Percentiles rank a stretch among this genome's conserved stretches.
phyloP scores from a whole-genome alignment of 2,113 vertebrate species.

The Macquaria australasica region DNA sequence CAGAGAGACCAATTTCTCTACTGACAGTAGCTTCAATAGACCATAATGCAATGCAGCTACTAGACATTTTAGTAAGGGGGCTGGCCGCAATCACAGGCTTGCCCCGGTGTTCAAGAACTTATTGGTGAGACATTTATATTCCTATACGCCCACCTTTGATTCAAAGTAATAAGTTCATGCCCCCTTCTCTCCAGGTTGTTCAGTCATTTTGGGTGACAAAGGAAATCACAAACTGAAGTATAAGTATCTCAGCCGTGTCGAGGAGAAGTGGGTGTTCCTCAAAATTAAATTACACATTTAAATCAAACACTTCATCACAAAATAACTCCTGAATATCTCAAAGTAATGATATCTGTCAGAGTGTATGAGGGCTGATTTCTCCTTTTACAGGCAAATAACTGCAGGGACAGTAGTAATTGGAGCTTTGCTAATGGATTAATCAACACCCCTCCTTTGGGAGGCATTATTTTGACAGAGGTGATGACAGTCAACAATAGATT shows the following conservation, averaged over 20 bases:
- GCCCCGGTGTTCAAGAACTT: constrained; percentile 28
- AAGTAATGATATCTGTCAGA: constrained; percentile 43
- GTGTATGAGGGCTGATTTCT: constrained; percentile 27
- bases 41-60: constrained; percentile 20
- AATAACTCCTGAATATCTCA: constrained; percentile 39
- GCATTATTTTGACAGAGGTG: constrained; percentile 44
- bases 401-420: constrained; percentile 48
- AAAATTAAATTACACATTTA: constrained; percentile 53
- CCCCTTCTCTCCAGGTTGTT: constrained; percentile 42
- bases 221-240: constrained; percentile 45
- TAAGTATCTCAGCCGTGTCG: constrained; percentile 37
- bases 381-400: constrained; percentile 51
- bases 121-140: constrained; percentile 52
- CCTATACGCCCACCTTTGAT: constrained; percentile 55
- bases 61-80: constrained; percentile 20
- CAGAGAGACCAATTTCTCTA: constrained; percentile 5
- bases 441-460: constrained; percentile 46
- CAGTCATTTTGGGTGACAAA: constrained; percentile 52
- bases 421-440: constrained; percentile 65
- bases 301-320: constrained; percentile 42
- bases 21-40: constrained; percentile 21
- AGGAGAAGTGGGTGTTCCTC: constrained; percentile 26
- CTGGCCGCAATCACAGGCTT: constrained; percentile 34
- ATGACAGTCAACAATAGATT: constrained; percentile 52
- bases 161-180: constrained; percentile 57